Percentiles rank a stretch among this genome's conserved stretches.
phyloP scores from a whole-genome alignment of 2,888 invertebrate genomes.

The Cheilosia vulpina region DNA sequence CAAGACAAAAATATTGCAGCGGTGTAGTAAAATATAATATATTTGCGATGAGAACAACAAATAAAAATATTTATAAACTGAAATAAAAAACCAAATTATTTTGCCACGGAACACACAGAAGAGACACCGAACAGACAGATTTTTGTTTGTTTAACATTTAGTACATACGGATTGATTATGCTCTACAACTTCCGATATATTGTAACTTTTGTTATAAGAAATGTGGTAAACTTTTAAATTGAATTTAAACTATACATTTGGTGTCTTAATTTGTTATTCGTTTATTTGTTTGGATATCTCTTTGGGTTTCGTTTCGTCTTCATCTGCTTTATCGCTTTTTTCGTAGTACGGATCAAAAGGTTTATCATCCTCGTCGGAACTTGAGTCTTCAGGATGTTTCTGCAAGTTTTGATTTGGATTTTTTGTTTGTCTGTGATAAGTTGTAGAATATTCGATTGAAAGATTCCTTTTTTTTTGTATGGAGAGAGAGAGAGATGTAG shows the following conservation, averaged over 20 bases:
- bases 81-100: conserved; percentile 31
- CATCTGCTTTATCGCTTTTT: conserved; percentile 80
- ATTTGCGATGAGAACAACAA: conserved; percentile 31
- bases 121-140: conserved; percentile 34
- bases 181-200: conserved; percentile 19
- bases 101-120: conserved; percentile 45
- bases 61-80: conserved; percentile 21
- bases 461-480: conserved; percentile 11
- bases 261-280: conserved; percentile 17
- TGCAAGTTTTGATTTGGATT: conserved; percentile 64
- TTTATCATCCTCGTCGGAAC: conserved; percentile 81
- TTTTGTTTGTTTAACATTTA: conserved; percentile 30
- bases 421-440: conserved; percentile 33
- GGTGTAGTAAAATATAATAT: conserved; percentile 22
- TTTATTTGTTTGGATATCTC: conserved; percentile 16
- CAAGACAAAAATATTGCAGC: conserved; percentile 60
- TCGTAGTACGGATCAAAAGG: conserved; percentile 82
- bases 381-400: conserved; percentile 82
- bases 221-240: conserved; percentile 21
- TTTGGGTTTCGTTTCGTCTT: conserved; percentile 71
- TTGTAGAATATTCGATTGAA: conserved; percentile 21
- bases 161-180: conserved; percentile 64
- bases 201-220: conserved; percentile 39
- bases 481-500: conserved; percentile 29
- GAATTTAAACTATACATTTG: conserved; percentile 1